Conservation (phyloP, 2,888 invertebrate species). For the Metacarcinus magister region DNA sequence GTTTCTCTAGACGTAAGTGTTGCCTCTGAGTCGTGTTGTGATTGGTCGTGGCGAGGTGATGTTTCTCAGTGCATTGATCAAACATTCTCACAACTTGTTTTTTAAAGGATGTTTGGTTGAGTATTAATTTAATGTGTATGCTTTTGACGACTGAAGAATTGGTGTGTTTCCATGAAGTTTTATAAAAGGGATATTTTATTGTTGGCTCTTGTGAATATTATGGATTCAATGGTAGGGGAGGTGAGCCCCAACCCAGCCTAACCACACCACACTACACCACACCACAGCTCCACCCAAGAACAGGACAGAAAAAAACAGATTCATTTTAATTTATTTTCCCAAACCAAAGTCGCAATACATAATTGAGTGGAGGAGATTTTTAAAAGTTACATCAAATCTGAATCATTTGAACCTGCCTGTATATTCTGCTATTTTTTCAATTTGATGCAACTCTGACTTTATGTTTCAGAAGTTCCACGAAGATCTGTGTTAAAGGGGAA, state of each 20-base stretch:
- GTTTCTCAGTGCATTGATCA: background rate
- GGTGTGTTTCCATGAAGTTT: too few species aligned
- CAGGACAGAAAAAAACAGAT: background rate
- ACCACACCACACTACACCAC: too few species aligned
- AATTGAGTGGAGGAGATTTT: background rate
- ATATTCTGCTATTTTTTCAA: background rate
- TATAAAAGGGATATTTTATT: background rate
- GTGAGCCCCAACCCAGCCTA: background rate
- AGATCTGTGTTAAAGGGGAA: background rate
- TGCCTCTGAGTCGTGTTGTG: too few species aligned
- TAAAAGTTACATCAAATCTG: background rate
- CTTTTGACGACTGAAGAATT: background rate
- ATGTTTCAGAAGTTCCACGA: background rate
- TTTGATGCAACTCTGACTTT: background rate
- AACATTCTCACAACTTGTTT: background rate
- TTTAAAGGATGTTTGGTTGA: background rate
- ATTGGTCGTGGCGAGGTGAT: background rate
- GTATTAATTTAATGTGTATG: background rate
- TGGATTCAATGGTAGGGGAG: background rate
- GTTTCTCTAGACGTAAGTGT: too few species aligned
- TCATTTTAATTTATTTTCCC: background rate
- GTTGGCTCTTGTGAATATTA: background rate
- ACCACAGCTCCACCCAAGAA: background rate
- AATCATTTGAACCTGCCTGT: background rate
- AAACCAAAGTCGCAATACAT: background rate